Evolutionary conservation across 2,113 vertebrate species (phyloP), one percentile per base, ranked within the genome.

Genomic region (Sorex araneus): DNA sequence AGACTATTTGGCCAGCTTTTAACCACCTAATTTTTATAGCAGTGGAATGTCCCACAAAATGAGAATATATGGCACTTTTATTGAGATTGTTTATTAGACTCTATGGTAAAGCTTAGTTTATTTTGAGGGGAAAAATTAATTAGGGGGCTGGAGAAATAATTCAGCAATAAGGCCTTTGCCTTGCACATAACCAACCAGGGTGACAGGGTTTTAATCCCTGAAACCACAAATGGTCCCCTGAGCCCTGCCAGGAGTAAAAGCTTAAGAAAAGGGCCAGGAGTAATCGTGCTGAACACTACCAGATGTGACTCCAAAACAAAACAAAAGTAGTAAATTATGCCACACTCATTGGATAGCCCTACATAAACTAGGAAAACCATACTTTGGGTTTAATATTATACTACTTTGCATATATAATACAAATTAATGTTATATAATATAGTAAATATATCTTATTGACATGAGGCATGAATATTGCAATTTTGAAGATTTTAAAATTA

Each of bases 401-500:
- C 40, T 15, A 81, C 4, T 32, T 28, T 45, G 36, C 43, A 76
- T 32, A 63, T 64, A 69, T 81, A 36, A 40, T 69, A 70, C 8
- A 2, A 21, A 69, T 21, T 74, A 34, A 73, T 34, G 7, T 30
- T n/a, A 67, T 25, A 67, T 67, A n/a, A 34, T 80, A 36, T 71
- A 63, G 78, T 63, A 34, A 73, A 36, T 60, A 73, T 83, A 83
- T 21, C 19, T 76, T 36, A 79, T 73, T 84, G 28, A 84, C 92
- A 32, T 91, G 19, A 89, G 92, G 47, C 63, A 77, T 67, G 16
- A 18, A 7, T 76, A 57, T 80, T 64, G 84, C 64, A 15, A 18
- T 74, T 23, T 93, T 60, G 83, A 75, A 50, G 18, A 10, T 40
- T 81, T 86, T 32, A 27, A 84, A 18, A 43, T 69, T 69, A 94